A percentile compares a stretch with the other conserved stretches of the same genome.
These are phyloP conservation scores for Drosophila leonis DNA, from an alignment of 2,888 invertebrate species.

Conservation along the genomic window DNA sequence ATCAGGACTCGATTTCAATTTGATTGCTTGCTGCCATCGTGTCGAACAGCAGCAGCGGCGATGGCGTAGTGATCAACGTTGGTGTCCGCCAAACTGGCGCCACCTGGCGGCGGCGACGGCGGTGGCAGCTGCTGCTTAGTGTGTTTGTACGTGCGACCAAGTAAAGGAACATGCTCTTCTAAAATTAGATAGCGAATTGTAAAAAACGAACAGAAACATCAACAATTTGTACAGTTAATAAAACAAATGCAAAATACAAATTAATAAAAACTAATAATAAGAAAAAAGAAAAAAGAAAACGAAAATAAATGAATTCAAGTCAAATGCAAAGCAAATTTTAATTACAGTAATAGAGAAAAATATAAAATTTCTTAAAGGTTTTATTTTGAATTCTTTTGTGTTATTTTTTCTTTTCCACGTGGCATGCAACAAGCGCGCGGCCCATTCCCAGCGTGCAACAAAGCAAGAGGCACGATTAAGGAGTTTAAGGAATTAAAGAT, in stretches of 20 bases:
- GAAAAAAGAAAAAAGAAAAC: background rate
- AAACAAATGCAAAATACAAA: slow-evolving; percentile 18
- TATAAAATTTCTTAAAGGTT: slow-evolving; percentile 1
- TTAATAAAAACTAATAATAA: background rate
- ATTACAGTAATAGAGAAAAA: background rate
- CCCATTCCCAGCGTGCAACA: slow-evolving; percentile 40
- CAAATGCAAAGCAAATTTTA: background rate
- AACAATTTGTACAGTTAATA: slow-evolving; percentile 44
- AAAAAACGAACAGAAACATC: slow-evolving; percentile 64
- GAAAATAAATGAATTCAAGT: background rate
- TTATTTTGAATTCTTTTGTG: background rate
- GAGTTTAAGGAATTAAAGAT: background rate
- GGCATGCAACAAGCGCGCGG: slow-evolving; percentile 43
- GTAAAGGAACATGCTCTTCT: slow-evolving; percentile 87
- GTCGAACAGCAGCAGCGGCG: slow-evolving; percentile 30
- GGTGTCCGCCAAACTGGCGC: slow-evolving; percentile 46
- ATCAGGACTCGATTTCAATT: slow-evolving; percentile 26
- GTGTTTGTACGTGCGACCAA: slow-evolving; percentile 85
- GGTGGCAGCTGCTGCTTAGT: slow-evolving; percentile 40
- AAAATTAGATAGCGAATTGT: slow-evolving; percentile 80
- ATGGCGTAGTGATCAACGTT: slow-evolving; percentile 41
- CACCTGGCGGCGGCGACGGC: slow-evolving; percentile 31
- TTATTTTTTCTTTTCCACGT: background rate
- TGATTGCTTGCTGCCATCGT: slow-evolving; percentile 38
- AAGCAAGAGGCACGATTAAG: slow-evolving; percentile 25